Evolutionary conservation across 1,140 invertebrate genomes (phyloP), one percentile per base, ranked within the genome.

Genomic region (Lepeophtheirus salmonis): DNA sequence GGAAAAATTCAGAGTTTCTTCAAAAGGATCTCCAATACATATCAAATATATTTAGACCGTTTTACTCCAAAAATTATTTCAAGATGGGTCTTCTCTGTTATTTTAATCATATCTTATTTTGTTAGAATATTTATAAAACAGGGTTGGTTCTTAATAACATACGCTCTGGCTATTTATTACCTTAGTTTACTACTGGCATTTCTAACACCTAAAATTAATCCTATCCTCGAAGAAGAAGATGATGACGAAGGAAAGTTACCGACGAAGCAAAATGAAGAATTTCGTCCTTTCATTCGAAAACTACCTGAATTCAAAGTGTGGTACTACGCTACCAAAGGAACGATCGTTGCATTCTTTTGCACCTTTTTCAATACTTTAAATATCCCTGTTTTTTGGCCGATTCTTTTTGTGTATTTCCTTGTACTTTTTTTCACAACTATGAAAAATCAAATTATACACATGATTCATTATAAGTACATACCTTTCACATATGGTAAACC

Each of bases 401-500:
- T 99, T 65, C 78, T 99, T 68, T 89, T 98, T 61, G 91, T 98
- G 83, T 98, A 99, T 74, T 98, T 99, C 74, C 87, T 97, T 68
- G 92, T 94, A 41, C 74, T 99, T 63, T 91, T 97, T 71, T 89
- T 88, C 72, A 87, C 99, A 66, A 99, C 95, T 53, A 98, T 99
- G 95, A 98, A 97, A 74, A 81, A 91, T 69, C 96, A 99, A 79
- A 98, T 99, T 67, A 95, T 95, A 90, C 95, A 99, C 76, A 99
- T 99, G 96, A 89, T 98, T 67, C 95, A 91, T 74, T 97, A 99
- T 74, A 83, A 84, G 72, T 99, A 99, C 74, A 75, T 99, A 70
- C 96, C 95, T 61, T 98, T 98, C 73, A 96, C 92, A 25, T 84
- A 89, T 72, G 92, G 92, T 64, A 99, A 99, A 75, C 90, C 88